Conservation (phyloP, 2,888 invertebrate species). For the Caenorhabditis becei region DNA sequence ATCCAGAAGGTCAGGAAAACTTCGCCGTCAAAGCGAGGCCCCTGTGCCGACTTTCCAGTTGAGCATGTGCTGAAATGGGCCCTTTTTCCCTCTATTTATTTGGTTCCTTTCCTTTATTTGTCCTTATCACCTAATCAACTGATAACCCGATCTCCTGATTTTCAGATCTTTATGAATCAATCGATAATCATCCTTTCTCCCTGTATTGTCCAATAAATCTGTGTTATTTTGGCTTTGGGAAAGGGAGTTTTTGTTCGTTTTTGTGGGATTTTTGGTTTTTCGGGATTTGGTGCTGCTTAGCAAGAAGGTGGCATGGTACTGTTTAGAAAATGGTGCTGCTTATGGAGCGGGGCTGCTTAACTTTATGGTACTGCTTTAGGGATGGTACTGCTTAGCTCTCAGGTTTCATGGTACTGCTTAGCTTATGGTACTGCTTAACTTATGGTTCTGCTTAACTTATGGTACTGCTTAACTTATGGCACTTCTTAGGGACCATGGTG, state of each 20-base stretch:
- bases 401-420: no score
- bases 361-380: no score
- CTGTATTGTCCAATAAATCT: constrained; percentile 1
- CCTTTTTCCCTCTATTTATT: constrained; percentile 3
- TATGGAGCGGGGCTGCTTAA: no score
- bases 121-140: neutral
- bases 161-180: constrained; percentile 25
- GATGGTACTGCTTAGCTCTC: no score
- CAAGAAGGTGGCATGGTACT: no score
- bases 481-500: no score
- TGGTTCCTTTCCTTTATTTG: neutral
- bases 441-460: no score
- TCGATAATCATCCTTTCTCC: neutral
- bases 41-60: constrained; percentile 68
- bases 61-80: constrained; percentile 66
- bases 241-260: constrained; percentile 13
- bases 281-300: constrained; percentile 6
- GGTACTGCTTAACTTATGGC: no score
- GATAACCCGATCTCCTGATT: constrained; percentile 5
- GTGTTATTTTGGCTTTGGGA: neutral
- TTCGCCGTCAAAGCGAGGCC: constrained; percentile 65
- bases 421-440: no score
- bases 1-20: constrained; percentile 60
- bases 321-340: no score
- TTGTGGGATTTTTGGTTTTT: constrained; percentile 4